Evolutionary conservation across 2,888 invertebrate genomes (phyloP).

Genomic region (Coenonympha glycerion): DNA sequence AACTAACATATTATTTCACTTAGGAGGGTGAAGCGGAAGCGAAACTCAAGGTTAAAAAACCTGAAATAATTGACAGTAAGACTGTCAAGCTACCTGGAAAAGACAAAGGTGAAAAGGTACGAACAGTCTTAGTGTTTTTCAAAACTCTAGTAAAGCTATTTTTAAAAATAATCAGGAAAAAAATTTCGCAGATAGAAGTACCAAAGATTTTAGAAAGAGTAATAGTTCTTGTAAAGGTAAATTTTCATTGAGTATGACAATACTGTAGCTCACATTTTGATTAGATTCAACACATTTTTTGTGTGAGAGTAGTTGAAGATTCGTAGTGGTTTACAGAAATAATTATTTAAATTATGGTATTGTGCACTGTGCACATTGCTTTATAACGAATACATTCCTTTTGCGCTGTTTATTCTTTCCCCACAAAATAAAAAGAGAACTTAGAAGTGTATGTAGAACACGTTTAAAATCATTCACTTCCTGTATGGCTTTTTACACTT

Average conservation of each 20-base stretch:
- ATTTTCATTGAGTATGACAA: conserved; percentile 10
- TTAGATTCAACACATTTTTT: not conserved
- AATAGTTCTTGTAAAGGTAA: conserved; percentile 58
- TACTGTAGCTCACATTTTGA: not conserved
- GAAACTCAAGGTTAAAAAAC: conserved; percentile 67
- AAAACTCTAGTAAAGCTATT: not conserved
- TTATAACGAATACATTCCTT: not conserved
- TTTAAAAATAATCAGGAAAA: conserved; percentile 16
- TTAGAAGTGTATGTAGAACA: conserved; percentile 4
- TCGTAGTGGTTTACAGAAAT: too few relatives aligned
- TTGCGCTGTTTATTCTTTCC: not conserved
- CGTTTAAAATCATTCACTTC: conserved; percentile 7
- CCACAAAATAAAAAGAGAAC: conserved; percentile 9
- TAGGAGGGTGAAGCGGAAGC: conserved; percentile 68
- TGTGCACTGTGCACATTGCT: not conserved
- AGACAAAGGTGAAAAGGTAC: conserved; percentile 36
- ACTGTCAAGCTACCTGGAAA: conserved; percentile 65
- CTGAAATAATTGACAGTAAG: conserved; percentile 65
- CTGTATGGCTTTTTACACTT: conserved; percentile 25
- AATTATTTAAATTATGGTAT: too few relatives aligned
- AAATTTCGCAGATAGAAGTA: conserved; percentile 49
- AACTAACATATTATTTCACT: conserved; percentile 17
- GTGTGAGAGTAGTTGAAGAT: too few relatives aligned
- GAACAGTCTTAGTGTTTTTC: conserved; percentile 3
- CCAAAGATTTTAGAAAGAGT: conserved; percentile 44